Base-by-base conservation (phyloP, 2,888 invertebrate genomes). In the Lycaena phlaeas region DNA sequence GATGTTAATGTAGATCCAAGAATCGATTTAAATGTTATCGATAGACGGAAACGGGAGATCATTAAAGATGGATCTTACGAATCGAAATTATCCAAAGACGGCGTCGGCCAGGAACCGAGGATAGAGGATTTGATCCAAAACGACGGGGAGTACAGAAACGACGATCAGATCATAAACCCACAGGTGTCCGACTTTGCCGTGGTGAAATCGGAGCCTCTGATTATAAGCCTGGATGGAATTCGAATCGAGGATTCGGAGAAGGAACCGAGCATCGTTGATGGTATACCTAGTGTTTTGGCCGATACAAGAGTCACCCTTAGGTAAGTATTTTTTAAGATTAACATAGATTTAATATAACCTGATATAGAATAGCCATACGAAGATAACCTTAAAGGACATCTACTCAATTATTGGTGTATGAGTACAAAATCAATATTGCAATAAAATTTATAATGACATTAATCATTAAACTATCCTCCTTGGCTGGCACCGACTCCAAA, bases 261-360 rank as follows among this genome's bases (percentile, higher is more conserved):
- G 44, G 87, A 87, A 2, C 86, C 87, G 0, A 73, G 81, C 9
- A 65, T 78, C 2, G 86, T 84, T 4, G 66, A 71, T 11, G 92
- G 93, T 0, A 79, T 92, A 25, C 93, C 93, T 0, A 87, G 87
- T 47, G 85, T 95, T 12, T 61, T 92, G 43, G 88, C 89, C 10
- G 87, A 87, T 37, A 68, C 77, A 0, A 69, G 76, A 2, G 87
- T 90, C 12, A 82, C 84, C 7, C 61, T 95, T 28, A 62, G 82
- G 81, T 78, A 37, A 56, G 61, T 46, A n/a, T n/a, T n/a, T n/a
- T n/a, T n/a, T n/a, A n/a, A n/a, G n/a, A n/a, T n/a, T n/a, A n/a
- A n/a, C n/a, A n/a, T n/a, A n/a, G n/a, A n/a, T n/a, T n/a, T n/a
- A n/a, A n/a, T n/a, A n/a, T n/a, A n/a, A n/a, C n/a, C n/a, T n/a